Evolutionary conservation across 2,888 invertebrate species (phyloP), one percentile per base, ranked within the genome.

Genomic region (Microctonus aethiopoides): DNA sequence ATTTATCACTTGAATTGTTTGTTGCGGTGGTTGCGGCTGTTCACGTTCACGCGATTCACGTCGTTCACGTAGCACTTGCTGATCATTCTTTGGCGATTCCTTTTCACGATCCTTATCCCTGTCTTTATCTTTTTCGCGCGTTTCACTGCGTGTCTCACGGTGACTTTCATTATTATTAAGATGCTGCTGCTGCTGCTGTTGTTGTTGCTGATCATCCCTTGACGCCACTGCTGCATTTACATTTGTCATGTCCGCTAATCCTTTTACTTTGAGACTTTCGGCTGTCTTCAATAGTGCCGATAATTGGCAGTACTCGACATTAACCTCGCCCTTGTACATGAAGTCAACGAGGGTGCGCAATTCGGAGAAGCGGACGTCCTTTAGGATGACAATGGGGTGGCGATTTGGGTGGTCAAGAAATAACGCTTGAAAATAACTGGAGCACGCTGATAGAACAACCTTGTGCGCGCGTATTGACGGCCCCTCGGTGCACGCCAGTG

Each of bases 241-340:
- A 87, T 94, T 94, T 86, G 95, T 95, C 94, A 96, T 95, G 89
- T 96, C 96, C 88, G 95, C 95, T 85, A 96, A 89, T 84, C 96
- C 96, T 89, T 96, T 95, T 74, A 96, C 95, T 90, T 96, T 95
- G 77, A 96, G 92, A 88, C 95, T 95, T 89, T 96, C 95, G 83
- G 96, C 96, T 85, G 95, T 96, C 89, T 95, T 95, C 81, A 96
- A 91, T 84, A 96, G 91, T 81, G 95, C 94, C 87, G 95, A 94
- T 87, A 96, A 91, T 89, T 95, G 95, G 90, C 95, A 95, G 88
- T 95, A 95, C 89, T 95, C 95, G 86, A 96, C 95, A 93, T 95
- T 95, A 83, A 96, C 96, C 89, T 96, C 96, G 85, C 96, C 96
- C 89, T 95, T 94, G 91, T 96, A 96, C 96, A 96, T 96, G 92